phyloP scores from a whole-genome alignment of 2,113 vertebrate genomes.

The Microcebus tavaratra region DNA sequence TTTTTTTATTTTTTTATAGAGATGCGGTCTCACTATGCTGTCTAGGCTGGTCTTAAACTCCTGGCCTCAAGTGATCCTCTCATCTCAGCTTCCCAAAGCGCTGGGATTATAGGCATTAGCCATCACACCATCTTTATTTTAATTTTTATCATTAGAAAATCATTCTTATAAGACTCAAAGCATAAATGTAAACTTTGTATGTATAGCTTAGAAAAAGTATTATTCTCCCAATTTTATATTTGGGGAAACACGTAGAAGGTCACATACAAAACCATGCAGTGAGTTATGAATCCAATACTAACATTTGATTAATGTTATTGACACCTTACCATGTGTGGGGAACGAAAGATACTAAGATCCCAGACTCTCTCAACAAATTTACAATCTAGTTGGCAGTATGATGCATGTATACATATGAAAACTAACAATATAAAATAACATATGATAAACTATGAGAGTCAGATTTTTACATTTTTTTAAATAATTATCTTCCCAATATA shows the following conservation, averaged over 20 bases:
- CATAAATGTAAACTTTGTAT: not conserved
- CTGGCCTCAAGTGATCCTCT: too few relatives aligned
- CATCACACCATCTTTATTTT: not conserved
- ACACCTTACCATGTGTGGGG: not conserved
- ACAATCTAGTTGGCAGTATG: not conserved
- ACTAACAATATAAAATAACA: not conserved
- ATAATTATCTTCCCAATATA: not conserved
- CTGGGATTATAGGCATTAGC: too few relatives aligned
- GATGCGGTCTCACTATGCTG: too few relatives aligned
- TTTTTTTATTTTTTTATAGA: too few relatives aligned
- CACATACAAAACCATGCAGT: not conserved
- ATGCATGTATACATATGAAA: not conserved
- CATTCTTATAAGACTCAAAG: not conserved
- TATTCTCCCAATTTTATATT: conserved; percentile 8
- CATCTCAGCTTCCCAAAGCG: too few relatives aligned
- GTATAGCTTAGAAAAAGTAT: not conserved
- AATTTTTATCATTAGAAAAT: not conserved
- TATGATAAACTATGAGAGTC: not conserved
- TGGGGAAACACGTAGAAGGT: not conserved
- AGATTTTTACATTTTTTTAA: not conserved
- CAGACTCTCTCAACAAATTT: not conserved
- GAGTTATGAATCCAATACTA: not conserved
- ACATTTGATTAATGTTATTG: not conserved
- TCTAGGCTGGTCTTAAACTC: too few relatives aligned
- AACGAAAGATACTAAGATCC: not conserved